Conservation (phyloP, 1,140 invertebrate genomes). For the Drosophila sturtevanti region DNA sequence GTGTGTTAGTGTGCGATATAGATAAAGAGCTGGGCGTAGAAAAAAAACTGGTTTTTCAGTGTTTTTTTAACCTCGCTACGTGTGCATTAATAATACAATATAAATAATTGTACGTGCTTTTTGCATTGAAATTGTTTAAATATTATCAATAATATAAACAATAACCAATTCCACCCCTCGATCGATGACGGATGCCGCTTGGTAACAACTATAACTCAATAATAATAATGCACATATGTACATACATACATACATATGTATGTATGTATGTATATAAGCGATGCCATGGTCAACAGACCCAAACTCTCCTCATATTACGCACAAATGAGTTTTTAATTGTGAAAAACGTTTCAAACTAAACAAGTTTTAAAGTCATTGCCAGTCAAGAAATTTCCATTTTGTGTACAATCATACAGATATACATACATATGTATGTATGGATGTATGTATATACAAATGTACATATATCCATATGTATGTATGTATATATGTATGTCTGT, state of each 20-base stretch:
- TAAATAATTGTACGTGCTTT: conserved; percentile 31
- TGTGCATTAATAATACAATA: conserved; percentile 59
- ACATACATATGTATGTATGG: too few relatives aligned
- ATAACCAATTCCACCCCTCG: not conserved
- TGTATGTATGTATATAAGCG: too few relatives aligned
- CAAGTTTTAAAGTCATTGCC: not conserved
- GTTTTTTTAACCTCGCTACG: conserved; percentile 57
- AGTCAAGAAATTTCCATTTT: not conserved
- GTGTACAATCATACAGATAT: too few relatives aligned
- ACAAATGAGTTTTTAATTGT: not conserved
- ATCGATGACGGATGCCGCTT: not conserved
- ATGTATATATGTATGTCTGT: too few relatives aligned
- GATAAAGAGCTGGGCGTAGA: conserved; percentile 26
- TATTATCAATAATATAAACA: conserved; percentile 36
- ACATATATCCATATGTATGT: too few relatives aligned
- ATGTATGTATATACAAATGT: too few relatives aligned
- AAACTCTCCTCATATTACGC: not conserved
- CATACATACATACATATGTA: too few relatives aligned
- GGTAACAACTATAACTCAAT: not conserved
- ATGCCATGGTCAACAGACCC: not conserved
- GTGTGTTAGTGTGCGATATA: conserved; percentile 8
- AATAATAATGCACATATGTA: too few relatives aligned
- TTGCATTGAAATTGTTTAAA: conserved; percentile 32
- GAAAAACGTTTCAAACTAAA: not conserved
- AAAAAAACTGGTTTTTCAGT: conserved; percentile 62